These are phyloP conservation scores for Nesometra sesokonis DNA, from an alignment of 35 echinoderm and acorn worm genomes.

Conservation along the genomic window DNA sequence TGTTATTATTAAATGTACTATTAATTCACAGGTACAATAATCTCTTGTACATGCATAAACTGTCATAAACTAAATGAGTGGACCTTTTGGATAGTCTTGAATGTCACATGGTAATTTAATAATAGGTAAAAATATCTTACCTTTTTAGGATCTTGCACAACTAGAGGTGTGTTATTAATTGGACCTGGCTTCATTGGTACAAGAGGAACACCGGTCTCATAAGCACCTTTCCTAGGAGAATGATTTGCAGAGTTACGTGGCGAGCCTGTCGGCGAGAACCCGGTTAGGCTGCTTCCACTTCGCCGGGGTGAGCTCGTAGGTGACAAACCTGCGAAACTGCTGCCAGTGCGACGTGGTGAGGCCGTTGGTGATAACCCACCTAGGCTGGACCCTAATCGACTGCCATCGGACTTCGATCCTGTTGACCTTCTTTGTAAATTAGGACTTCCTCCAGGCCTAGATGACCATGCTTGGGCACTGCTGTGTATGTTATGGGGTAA, in stretches of 20 bases:
- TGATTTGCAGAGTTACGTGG: not conserved
- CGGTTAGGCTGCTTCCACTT: not conserved
- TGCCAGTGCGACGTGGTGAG: not conserved
- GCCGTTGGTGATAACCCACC: too few relatives aligned
- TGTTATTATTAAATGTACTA: too few relatives aligned
- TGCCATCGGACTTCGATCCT: not conserved
- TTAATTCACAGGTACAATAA: too few relatives aligned
- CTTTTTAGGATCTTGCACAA: constrained; percentile 73
- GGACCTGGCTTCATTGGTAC: constrained; percentile 60
- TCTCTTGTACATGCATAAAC: too few relatives aligned
- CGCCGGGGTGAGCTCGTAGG: not conserved
- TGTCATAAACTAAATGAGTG: too few relatives aligned
- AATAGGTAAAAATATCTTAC: not conserved
- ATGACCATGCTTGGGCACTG: not conserved
- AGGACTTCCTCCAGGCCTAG: not conserved
- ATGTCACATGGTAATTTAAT: too few relatives aligned
- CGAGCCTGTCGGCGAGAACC: not conserved
- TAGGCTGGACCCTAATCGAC: too few relatives aligned
- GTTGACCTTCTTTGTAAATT: not conserved
- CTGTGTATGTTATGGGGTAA: not conserved
- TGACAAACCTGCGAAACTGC: too few relatives aligned
- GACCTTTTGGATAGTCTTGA: too few relatives aligned
- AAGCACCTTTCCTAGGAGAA: not conserved
- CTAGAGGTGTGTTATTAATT: constrained; percentile 77
- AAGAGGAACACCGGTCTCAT: not conserved